Conservation (phyloP, 92 coral and sea anemone species). For the Phymanthus crucifer region DNA sequence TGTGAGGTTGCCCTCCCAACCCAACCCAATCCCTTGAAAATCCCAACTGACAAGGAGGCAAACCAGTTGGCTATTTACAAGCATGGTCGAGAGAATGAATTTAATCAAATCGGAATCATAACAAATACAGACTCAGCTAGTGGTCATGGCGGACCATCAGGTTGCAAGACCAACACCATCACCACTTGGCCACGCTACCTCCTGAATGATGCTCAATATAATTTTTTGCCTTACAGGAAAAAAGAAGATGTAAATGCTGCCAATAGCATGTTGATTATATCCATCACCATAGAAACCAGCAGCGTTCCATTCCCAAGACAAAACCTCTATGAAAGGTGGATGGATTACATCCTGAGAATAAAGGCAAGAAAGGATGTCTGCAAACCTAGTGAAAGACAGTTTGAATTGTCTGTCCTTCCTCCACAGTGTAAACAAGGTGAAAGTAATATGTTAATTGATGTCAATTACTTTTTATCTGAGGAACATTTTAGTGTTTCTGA, state of each 20-base stretch:
- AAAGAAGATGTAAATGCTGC: not conserved
- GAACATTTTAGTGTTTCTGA: conserved; percentile 43
- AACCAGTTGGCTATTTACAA: too few relatives aligned
- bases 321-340: conserved; percentile 73
- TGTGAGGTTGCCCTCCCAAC: too few relatives aligned
- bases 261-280: conserved; percentile 45
- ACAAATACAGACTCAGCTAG: too few relatives aligned
- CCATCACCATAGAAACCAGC: conserved; percentile 43
- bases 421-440: conserved; percentile 35
- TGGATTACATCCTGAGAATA: conserved; percentile 60
- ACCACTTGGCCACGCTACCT: too few relatives aligned
- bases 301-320: conserved; percentile 58
- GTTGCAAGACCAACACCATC: too few relatives aligned
- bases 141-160: too few relatives aligned
- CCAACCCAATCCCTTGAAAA: too few relatives aligned
- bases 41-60: too few relatives aligned
- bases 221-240: conserved; percentile 12
- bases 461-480: conserved; percentile 41
- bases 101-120: too few relatives aligned
- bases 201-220: too few relatives aligned
- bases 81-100: too few relatives aligned
- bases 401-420: conserved; percentile 48
- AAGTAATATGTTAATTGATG: conserved; percentile 39
- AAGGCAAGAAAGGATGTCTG: conserved; percentile 33
- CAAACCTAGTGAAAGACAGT: conserved; percentile 31